phyloP scores from a whole-genome alignment of 2,888 invertebrate species.

The Ochropleura plecta region DNA sequence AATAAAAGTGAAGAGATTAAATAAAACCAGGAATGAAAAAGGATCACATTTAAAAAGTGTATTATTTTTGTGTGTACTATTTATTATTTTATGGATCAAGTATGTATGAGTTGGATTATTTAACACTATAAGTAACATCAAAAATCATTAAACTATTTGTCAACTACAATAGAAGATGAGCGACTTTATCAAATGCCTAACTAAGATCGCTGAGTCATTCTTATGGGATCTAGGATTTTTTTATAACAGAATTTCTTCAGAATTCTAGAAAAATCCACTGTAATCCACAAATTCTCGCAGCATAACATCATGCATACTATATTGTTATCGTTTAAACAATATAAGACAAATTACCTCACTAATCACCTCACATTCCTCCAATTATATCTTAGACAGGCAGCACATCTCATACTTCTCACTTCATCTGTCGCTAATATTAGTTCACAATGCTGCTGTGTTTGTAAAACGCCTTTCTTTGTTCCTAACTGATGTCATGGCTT shows the following conservation, averaged over 20 bases:
- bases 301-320: neutral
- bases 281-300: conserved; percentile 19
- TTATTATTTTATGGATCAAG: neutral
- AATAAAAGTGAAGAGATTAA: too few relatives aligned
- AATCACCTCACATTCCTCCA: conserved; percentile 51
- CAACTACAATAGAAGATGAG: neutral
- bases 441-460: conserved; percentile 60
- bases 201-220: neutral
- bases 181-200: neutral
- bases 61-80: too few relatives aligned
- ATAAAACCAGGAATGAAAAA: neutral
- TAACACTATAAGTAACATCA: neutral
- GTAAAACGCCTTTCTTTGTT: conserved; percentile 54
- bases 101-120: neutral
- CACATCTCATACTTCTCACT: conserved; percentile 27
- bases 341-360: conserved; percentile 39
- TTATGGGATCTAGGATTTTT: neutral
- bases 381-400: conserved; percentile 44
- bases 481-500: conserved; percentile 57
- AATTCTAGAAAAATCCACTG: neutral
- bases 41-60: neutral
- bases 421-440: conserved; percentile 55
- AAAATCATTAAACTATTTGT: neutral
- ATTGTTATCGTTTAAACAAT: conserved; percentile 34
- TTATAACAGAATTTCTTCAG: neutral